Percentiles rank a stretch among this genome's conserved stretches.
Evolutionary conservation across 2,113 vertebrate species (phyloP).

Genomic region (Lepidothrix coronata): DNA sequence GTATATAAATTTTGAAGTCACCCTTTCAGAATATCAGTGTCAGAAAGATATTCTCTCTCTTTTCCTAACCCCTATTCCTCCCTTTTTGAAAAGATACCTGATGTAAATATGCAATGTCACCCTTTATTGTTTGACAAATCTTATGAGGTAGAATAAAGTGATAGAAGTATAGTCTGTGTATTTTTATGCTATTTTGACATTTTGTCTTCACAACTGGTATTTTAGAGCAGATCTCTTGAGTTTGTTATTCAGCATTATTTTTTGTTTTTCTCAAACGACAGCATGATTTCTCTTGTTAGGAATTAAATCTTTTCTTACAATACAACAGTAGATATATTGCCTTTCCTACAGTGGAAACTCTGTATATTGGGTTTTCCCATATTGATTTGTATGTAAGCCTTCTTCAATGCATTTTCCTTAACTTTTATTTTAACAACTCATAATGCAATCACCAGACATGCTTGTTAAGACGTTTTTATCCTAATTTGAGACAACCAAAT

Average conservation of each 20-base stretch:
- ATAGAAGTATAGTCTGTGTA: not conserved
- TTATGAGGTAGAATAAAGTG: not conserved
- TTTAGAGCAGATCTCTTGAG: not conserved
- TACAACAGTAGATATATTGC: not conserved
- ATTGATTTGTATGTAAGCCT: not conserved
- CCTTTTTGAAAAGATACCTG: not conserved
- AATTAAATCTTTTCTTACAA: not conserved
- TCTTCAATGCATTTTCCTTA: not conserved
- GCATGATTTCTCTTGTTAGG: not conserved
- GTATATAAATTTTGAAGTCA: not conserved
- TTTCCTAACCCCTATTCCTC: not conserved
- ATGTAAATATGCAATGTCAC: not conserved
- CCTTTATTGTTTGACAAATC: not conserved
- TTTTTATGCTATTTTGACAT: not conserved
- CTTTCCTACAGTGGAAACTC: not conserved
- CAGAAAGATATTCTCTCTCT: not conserved
- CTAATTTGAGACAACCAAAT: not conserved
- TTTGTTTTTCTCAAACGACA: not conserved
- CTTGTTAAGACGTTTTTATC: not conserved
- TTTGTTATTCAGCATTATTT: not conserved
- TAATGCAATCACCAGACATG: not conserved
- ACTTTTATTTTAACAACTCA: not conserved
- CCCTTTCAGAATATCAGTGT: not conserved
- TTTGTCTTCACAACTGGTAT: not conserved
- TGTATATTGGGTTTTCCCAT: not conserved